Conservation (phyloP, 1,140 invertebrate species). For the Drosophila takahashii region DNA sequence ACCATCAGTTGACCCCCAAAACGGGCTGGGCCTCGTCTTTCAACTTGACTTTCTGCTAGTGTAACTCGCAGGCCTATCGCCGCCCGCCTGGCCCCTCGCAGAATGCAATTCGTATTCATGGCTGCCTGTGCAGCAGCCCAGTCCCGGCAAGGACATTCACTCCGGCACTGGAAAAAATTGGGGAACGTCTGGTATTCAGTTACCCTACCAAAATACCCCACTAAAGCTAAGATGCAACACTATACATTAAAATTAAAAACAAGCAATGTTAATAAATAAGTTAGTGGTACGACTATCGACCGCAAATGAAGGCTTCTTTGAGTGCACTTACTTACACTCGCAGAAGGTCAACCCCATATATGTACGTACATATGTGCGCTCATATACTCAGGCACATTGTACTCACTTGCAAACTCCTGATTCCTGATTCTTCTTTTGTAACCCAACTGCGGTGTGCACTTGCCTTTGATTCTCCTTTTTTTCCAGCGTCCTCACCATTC, state of each 20-base stretch:
- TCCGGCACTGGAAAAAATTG: constrained; percentile 11
- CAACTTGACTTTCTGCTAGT: constrained; percentile 75
- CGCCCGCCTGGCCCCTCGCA: not conserved
- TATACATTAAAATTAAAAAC: not conserved
- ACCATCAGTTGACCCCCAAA: constrained; percentile 65
- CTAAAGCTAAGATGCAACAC: too few relatives aligned
- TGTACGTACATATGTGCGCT: constrained; percentile 9
- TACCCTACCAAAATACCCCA: too few relatives aligned
- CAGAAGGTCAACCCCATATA: not conserved
- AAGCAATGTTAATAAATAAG: not conserved
- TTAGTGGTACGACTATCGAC: not conserved
- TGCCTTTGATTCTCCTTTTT: constrained; percentile 65
- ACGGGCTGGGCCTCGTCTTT: constrained; percentile 66
- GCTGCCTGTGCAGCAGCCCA: constrained; percentile 49
- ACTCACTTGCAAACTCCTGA: constrained; percentile 62
- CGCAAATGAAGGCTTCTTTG: not conserved
- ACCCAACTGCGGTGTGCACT: constrained; percentile 56
- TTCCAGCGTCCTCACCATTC: not conserved
- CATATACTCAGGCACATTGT: constrained; percentile 32
- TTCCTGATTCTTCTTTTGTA: constrained; percentile 73
- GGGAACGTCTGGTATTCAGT: not conserved
- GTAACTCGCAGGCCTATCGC: constrained; percentile 34
- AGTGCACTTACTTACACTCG: constrained; percentile 13
- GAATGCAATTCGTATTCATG: constrained; percentile 76
- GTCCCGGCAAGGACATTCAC: constrained; percentile 39